Evolutionary conservation across 2,797 vertebrate species (phyloP).

Genomic region (Silurus aristotelis): DNA sequence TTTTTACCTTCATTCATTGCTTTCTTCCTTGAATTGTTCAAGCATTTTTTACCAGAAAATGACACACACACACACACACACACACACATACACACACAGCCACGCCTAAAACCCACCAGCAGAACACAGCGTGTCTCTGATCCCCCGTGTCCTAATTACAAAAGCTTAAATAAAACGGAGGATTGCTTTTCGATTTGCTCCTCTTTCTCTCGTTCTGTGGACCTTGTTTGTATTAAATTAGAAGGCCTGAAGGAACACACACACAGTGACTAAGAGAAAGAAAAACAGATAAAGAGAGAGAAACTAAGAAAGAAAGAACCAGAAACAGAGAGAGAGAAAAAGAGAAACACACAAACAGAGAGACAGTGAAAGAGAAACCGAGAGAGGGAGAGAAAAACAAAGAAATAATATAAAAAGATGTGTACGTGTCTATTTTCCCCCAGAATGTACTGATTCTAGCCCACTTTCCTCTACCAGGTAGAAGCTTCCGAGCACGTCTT

Average conservation of each 20-base stretch:
- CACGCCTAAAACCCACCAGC: conserved; percentile 37
- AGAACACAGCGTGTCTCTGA: conserved; percentile 65
- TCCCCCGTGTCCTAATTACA: conserved; percentile 81
- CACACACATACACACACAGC: conserved; percentile 22
- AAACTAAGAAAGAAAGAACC: too few relatives aligned
- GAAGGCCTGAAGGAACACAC: conserved; percentile 7
- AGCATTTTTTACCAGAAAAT: background rate
- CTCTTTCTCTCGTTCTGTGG: conserved; percentile 64
- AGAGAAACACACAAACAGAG: background rate
- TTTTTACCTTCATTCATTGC: too few relatives aligned
- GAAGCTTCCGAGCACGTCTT: too few relatives aligned
- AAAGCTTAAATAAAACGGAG: conserved; percentile 74
- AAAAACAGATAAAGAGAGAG: background rate
- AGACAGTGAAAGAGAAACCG: background rate
- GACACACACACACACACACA: conserved; percentile 29
- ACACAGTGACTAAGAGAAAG: background rate
- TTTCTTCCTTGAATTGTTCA: too few relatives aligned
- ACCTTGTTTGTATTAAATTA: conserved; percentile 69
- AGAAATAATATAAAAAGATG: background rate
- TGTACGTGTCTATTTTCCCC: background rate
- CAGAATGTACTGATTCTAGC: too few relatives aligned
- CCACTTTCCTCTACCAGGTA: too few relatives aligned
- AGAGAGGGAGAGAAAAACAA: too few relatives aligned
- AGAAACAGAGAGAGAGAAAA: too few relatives aligned
- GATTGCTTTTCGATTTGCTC: conserved; percentile 74